Conservation (phyloP, 2,113 vertebrate species). For the Sphaerodactylus townsendi region DNA sequence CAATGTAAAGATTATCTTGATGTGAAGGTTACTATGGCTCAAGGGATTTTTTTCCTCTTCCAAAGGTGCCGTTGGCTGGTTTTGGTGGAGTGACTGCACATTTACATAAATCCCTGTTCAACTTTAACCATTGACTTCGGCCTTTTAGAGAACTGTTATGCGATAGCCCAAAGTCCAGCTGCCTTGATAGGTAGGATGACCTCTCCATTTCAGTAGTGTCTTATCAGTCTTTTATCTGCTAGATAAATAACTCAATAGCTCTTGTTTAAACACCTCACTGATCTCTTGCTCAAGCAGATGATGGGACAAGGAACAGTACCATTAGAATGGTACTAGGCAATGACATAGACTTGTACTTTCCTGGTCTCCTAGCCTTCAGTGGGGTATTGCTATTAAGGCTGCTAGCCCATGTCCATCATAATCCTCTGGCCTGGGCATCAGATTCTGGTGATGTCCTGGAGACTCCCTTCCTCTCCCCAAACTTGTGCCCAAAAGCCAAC, state of each 20-base stretch:
- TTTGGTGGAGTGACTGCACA: neutral
- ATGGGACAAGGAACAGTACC: slow-evolving; percentile 7
- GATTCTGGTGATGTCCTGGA: neutral
- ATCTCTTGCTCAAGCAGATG: slow-evolving; percentile 19
- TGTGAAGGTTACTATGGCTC: neutral
- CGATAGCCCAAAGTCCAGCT: slow-evolving; percentile 48
- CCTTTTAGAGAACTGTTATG: neutral
- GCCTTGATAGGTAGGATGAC: neutral
- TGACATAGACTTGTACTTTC: neutral
- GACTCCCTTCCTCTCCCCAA: too few species aligned
- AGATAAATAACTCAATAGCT: neutral
- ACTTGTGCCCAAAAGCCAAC: too few species aligned
- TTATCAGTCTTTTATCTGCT: slow-evolving; percentile 8
- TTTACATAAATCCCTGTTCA: neutral
- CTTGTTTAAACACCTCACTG: neutral
- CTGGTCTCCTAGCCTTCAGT: neutral
- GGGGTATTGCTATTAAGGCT: neutral
- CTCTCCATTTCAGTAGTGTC: neutral
- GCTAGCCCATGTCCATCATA: neutral
- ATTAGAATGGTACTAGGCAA: slow-evolving; percentile 20
- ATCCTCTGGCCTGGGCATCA: neutral
- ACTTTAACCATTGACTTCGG: neutral
- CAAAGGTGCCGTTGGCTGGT: neutral
- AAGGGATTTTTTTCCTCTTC: neutral
- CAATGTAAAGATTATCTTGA: neutral